Conservation (phyloP, 2,888 invertebrate species). For the Ryuthela nishihirai region DNA sequence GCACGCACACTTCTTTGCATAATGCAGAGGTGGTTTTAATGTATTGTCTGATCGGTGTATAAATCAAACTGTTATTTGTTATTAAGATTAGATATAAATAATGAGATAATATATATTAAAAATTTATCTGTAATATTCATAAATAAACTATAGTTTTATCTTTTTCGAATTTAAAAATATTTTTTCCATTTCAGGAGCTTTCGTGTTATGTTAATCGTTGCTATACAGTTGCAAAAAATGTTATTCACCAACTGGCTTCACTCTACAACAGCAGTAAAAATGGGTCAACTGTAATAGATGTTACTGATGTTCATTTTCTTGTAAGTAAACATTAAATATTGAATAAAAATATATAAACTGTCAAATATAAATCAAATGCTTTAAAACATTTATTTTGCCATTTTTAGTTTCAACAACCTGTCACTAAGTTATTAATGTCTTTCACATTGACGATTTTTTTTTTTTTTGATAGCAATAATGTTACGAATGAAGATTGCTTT, state of each 20-base stretch:
- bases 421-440: no score
- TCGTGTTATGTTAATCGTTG: constrained; percentile 66
- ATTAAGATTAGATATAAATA: neutral
- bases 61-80: neutral
- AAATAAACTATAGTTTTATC: neutral
- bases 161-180: constrained; percentile 14
- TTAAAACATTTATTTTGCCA: no score
- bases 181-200: constrained; percentile 54
- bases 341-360: no score
- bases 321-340: no score
- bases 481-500: no score
- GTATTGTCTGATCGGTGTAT: no score
- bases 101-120: neutral
- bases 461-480: no score
- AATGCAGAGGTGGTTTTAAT: no score
- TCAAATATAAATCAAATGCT: no score
- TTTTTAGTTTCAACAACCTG: no score
- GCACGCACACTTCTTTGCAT: no score
- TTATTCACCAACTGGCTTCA: constrained; percentile 70
- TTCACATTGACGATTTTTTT: no score
- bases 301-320: constrained; percentile 52
- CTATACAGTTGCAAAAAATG: constrained; percentile 65
- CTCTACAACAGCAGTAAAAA: constrained; percentile 54
- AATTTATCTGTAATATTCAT: neutral
- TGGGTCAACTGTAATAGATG: constrained; percentile 49